Evolutionary conservation across 2,888 invertebrate genomes (phyloP), one percentile per base, ranked within the genome.

Genomic region (Thymelicus sylvestris): DNA sequence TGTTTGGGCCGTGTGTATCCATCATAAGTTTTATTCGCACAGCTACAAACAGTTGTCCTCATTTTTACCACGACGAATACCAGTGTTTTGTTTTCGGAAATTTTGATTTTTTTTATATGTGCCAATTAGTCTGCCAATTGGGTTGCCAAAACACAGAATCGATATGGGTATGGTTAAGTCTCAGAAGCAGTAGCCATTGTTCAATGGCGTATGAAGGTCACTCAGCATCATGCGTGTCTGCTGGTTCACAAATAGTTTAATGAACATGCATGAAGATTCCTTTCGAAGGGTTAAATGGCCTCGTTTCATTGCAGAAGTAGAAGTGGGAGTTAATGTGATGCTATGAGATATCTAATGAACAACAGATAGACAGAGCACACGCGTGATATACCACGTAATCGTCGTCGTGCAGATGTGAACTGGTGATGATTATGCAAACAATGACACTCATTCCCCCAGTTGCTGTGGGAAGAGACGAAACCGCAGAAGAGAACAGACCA

Each of bases 391-490:
- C 79, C 84, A 85, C 70, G 52, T 60, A 52, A 63, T 85, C 79
- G 86, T 83, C 83, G 84, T 79, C 90, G 92, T 93, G 92, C 92
- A 92, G 79, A 86, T 88, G 84, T 66, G 71, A 82, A 86, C 79
- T 78, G 81, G 81, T 80, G 80, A 81, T 86, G 83, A 85, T 88
- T 84, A 84, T 83, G 83, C 77, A 86, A 88, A 80, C 81, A 79
- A 88, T 86, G 83, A 85, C 81, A 82, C 79, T 84, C 88, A 88
- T 85, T 86, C 84, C 85, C 89, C 88, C 90, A 85, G 92, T 90
- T 86, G 74, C 82, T 83, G 80, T 85, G 91, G 88, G 88, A 84
- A 85, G 86, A 87, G 84, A 87, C 83, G 79, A 85, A 79, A 85
- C 86, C 85, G 84, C 83, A 83, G 86, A 88, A 88, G 85, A 88